Conservation (phyloP, 2,888 invertebrate genomes). For the Danaus chrysippus region DNA sequence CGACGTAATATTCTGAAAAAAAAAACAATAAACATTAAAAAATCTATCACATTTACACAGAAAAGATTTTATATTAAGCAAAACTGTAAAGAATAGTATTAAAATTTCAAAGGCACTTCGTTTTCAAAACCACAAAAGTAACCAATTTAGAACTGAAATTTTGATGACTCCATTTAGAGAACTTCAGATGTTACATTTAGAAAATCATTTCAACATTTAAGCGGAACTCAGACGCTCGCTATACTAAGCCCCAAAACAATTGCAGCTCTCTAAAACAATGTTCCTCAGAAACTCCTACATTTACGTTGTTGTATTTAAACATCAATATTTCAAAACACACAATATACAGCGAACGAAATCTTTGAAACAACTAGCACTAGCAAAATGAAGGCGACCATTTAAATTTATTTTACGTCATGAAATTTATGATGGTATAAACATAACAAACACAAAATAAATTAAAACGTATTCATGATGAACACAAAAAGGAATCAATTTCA, state of each 20-base stretch:
- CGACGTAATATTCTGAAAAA: too few relatives aligned
- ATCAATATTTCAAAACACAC: neutral
- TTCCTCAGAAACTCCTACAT: constrained; percentile 12
- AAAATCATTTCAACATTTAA: constrained; percentile 25
- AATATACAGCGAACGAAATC: too few relatives aligned
- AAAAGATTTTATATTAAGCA: too few relatives aligned
- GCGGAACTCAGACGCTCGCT: constrained; percentile 18
- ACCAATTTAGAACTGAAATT: constrained; percentile 17
- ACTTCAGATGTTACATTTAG: constrained; percentile 21
- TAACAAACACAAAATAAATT: too few relatives aligned
- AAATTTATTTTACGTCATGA: too few relatives aligned
- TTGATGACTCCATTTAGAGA: constrained; percentile 20
- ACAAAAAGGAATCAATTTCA: constrained; percentile 8
- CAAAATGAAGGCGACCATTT: too few relatives aligned
- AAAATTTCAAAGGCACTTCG: too few relatives aligned
- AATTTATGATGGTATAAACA: too few relatives aligned
- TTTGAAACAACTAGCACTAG: too few relatives aligned
- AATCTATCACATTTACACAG: too few relatives aligned
- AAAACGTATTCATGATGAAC: constrained; percentile 1
- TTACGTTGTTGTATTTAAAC: constrained; percentile 3
- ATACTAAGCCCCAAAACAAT: constrained; percentile 19
- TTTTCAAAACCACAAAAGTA: neutral
- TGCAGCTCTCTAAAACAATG: constrained; percentile 17
- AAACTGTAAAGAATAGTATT: too few relatives aligned
- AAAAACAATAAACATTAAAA: too few relatives aligned